Base-by-base conservation (phyloP, 2,888 invertebrate genomes). In the Graphium colonna region DNA sequence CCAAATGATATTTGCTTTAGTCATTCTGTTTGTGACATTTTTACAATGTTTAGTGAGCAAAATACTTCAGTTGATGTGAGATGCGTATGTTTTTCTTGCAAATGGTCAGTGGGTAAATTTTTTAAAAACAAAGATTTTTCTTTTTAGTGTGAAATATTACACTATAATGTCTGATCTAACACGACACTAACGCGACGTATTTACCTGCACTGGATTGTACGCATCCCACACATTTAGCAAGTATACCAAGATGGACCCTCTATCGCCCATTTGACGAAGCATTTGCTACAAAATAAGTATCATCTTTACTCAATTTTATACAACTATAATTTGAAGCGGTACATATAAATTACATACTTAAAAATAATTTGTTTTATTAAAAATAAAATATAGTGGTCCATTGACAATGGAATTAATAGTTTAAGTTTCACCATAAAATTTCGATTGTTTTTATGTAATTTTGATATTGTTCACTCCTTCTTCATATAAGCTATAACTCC, bases 191-290 rank as follows among this genome's bases (percentile, higher is more conserved):
- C 60, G 60, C 59, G 54, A 61, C 13, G 42, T 46, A 65, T 64
- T 84, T 86, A 88, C 87, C 86, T 87, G 75, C 86, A 88, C 87
- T 85, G 86, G 74, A 57, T 73, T 67, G 60, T 74, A 76, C 48
- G 69, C 59, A 61, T 86, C 83, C 85, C 79, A 78, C 61, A 85
- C 70, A 77, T 78, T 84, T 73, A 79, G 77, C 79, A 87, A 79
- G 72, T 79, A 82, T 75, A 83, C 83, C 75, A 89, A 79, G 59
- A 81, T 71, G 72, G 89, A 88, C 77, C 88, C 88, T 77, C 86
- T 88, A 82, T 88, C 88, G 76, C 85, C 86, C 86, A 87, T 83
- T 83, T 84, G 78, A 57, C 73, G 87, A 62, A 87, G 85, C 65
- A 87, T 74, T 67, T 76, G 76, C 88, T 89, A 88, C 69, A 81